These are phyloP conservation scores for Marasmarcha lunaedactyla DNA, from an alignment of 2,888 invertebrate genomes.

Conservation along the genomic window DNA sequence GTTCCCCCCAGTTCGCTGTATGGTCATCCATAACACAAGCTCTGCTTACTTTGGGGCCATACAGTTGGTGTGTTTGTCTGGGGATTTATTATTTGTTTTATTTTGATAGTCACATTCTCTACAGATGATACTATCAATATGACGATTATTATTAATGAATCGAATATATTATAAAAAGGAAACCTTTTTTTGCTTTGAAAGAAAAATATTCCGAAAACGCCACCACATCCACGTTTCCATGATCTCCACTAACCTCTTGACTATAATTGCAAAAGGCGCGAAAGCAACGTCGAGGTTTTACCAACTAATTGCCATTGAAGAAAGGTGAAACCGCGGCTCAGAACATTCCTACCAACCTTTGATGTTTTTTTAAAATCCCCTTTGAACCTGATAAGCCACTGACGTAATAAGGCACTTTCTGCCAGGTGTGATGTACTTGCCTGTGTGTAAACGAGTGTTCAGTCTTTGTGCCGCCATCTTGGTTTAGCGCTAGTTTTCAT, in stretches of 20 bases:
- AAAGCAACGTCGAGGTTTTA: constrained; percentile 46
- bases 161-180: too few relatives aligned
- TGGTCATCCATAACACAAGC: too few relatives aligned
- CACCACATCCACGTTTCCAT: not conserved
- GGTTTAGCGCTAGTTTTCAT: too few relatives aligned
- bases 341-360: constrained; percentile 60
- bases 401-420: constrained; percentile 62
- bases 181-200: too few relatives aligned
- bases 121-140: too few relatives aligned
- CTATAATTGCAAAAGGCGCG: constrained; percentile 61
- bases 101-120: too few relatives aligned
- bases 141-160: too few relatives aligned
- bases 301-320: constrained; percentile 72
- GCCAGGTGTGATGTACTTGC: constrained; percentile 48
- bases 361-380: constrained; percentile 53
- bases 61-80: too few relatives aligned
- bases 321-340: constrained; percentile 68
- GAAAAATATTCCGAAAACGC: not conserved
- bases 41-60: too few relatives aligned
- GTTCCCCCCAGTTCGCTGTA: too few relatives aligned
- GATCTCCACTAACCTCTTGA: constrained; percentile 26
- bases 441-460: constrained; percentile 32
- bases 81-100: too few relatives aligned
- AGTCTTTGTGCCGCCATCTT: constrained; percentile 23
- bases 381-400: constrained; percentile 62